phyloP scores from a whole-genome alignment of 2,113 vertebrate genomes.

The Zapus hudsonius region DNA sequence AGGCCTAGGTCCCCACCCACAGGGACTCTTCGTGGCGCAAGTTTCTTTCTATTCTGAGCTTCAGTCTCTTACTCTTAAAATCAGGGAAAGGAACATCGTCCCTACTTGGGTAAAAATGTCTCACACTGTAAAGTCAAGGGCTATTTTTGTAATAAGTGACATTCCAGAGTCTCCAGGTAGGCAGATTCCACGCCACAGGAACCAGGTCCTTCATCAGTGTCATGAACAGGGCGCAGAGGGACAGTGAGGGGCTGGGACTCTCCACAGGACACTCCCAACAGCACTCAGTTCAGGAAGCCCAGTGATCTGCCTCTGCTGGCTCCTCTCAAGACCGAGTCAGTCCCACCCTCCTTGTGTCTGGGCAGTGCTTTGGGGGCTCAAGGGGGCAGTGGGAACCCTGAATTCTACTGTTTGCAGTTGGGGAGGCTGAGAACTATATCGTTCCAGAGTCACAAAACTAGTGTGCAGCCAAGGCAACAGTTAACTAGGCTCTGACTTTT shows the following conservation, averaged over 20 bases:
- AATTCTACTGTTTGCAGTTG: not conserved
- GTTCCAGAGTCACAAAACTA: not conserved
- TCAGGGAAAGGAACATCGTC: not conserved
- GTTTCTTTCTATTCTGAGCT: slow-evolving; percentile 1
- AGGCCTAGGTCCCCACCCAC: not conserved
- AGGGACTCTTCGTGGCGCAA: not conserved
- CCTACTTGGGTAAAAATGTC: not conserved
- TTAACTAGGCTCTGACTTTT: not conserved
- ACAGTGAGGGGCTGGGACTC: not conserved
- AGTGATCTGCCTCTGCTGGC: not conserved
- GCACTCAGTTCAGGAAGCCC: not conserved
- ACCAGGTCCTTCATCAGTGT: not conserved
- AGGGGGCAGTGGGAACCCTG: not conserved
- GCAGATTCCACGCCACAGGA: not conserved
- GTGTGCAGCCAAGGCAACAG: not conserved
- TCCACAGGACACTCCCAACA: not conserved
- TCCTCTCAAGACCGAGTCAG: not conserved
- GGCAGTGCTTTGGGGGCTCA: not conserved
- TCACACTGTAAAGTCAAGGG: not conserved
- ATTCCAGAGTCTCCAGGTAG: not conserved
- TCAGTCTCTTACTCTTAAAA: slow-evolving; percentile 37
- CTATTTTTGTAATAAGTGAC: not conserved
- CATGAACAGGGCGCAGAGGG: not conserved
- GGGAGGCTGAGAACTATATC: not conserved
- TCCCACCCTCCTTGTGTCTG: not conserved